Base-by-base conservation (phyloP, 2,797 vertebrate species). In the Xerus rutilus region DNA sequence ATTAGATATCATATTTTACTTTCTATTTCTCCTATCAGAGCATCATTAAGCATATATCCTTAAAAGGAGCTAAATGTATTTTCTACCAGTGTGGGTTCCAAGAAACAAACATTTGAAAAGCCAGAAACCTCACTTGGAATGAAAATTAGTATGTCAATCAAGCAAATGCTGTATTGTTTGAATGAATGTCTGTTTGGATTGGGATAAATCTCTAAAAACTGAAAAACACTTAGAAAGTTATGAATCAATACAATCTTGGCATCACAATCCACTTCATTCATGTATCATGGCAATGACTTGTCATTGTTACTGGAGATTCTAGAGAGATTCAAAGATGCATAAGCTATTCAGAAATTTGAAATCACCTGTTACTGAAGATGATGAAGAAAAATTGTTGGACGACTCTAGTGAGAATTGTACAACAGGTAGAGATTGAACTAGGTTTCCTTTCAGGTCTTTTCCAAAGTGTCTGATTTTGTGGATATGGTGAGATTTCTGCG, bases 91-190 rank as follows among this genome's bases (percentile, higher is more conserved):
- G 17, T 8, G 32, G 64, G 43, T 92, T 95, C 78, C 15, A 87
- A 96, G 73, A 86, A 96, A 64, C 21, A 85, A 94, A 94, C 28
- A 81, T 62, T 82, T 92, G 69, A 95, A 93, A 93, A 82, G 30
- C 52, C 4, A 64, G 91, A 87, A 92, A 74, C 4, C 59, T 18
- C 43, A 83, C 32, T 32, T 62, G 39, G 47, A 32, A 86, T 47
- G 35, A 96, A 94, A 64, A 76, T 39, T 18, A 78, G 18, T 49
- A 23, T 23, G n/a, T 79, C 79, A 91, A 47, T 35, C 30, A 67
- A 83, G 47, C 39, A 92, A 88, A 90, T 10, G 3, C 21, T 14
- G 35, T 14, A 18, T 30, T 67, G 35, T 18, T 87, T 67, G 15
- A 94, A 78, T 57, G 25, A 28, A 67, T 39, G 13, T 1, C 2